These are phyloP conservation scores for Iselma pallidipennis DNA, from an alignment of 2,888 invertebrate species.

Conservation along the genomic window DNA sequence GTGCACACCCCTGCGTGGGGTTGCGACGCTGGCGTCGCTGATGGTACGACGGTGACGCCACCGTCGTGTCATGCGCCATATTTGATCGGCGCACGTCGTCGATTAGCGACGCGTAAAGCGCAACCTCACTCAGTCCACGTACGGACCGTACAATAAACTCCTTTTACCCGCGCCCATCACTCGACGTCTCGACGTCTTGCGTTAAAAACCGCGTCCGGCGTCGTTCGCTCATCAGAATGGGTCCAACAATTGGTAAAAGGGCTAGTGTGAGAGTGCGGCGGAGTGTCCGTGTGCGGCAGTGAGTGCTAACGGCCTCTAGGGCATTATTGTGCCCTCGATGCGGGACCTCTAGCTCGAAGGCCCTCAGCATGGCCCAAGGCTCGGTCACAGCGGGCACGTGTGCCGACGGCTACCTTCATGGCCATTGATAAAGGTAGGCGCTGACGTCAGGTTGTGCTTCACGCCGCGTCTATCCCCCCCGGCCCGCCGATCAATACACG, in stretches of 20 bases:
- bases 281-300: slow-evolving; percentile 42
- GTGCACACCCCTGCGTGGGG: slow-evolving; percentile 8
- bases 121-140: slow-evolving; percentile 38
- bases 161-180: slow-evolving; percentile 28
- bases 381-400: slow-evolving; percentile 52
- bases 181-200: slow-evolving; percentile 41
- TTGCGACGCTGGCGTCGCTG: slow-evolving; percentile 21
- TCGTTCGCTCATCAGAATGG: slow-evolving; percentile 42
- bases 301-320: slow-evolving; percentile 23
- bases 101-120: slow-evolving; percentile 31
- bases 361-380: slow-evolving; percentile 38
- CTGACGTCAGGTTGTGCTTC: slow-evolving; percentile 42
- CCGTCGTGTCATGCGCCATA: slow-evolving; percentile 31
- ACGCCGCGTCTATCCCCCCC: slow-evolving; percentile 17
- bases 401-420: slow-evolving; percentile 54
- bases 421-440: slow-evolving; percentile 56
- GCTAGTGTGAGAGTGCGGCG: slow-evolving; percentile 40
- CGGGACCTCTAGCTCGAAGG: slow-evolving; percentile 15
- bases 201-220: slow-evolving; percentile 31
- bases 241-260: slow-evolving; percentile 40
- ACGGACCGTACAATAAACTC: slow-evolving; percentile 33
- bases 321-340: slow-evolving; percentile 20
- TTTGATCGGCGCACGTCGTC: slow-evolving; percentile 28
- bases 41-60: slow-evolving; percentile 22
- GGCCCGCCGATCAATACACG: slow-evolving; percentile 23